Conservation (phyloP, 2,113 vertebrate species). For the Enhydra lutris region DNA sequence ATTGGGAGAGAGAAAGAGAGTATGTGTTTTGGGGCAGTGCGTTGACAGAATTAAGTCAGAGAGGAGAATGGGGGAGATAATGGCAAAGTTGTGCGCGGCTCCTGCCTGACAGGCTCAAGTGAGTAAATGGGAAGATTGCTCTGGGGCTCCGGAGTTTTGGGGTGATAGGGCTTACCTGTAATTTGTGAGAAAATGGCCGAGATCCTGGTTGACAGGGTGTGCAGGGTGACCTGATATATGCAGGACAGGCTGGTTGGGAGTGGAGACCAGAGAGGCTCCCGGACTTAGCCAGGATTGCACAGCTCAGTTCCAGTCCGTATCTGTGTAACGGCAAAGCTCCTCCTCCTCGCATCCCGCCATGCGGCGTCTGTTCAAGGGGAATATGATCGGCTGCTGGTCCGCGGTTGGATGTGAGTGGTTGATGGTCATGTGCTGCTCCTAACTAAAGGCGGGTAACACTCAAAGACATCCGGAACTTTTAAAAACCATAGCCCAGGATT, state of each 20-base stretch:
- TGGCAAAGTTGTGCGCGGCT: not conserved
- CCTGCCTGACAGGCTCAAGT: not conserved
- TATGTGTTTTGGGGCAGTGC: not conserved
- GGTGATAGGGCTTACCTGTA: not conserved
- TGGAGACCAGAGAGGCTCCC: not conserved
- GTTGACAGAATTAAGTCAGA: not conserved
- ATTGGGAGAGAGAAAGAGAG: not conserved
- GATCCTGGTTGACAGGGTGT: not conserved
- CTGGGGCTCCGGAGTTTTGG: not conserved
- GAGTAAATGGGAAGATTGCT: not conserved
- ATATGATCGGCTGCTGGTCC: not conserved
- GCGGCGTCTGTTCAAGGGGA: not conserved
- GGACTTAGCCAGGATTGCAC: not conserved
- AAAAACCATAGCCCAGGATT: not conserved
- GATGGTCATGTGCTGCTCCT: not conserved
- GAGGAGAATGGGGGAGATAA: not conserved
- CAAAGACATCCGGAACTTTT: not conserved
- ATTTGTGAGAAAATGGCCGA: not conserved
- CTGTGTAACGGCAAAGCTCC: not conserved
- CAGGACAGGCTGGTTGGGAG: not conserved
- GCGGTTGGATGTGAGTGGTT: fast-evolving
- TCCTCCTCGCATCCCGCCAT: not conserved
- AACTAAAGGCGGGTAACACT: not conserved
- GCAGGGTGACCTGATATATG: not conserved
- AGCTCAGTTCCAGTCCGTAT: not conserved